Conservation (phyloP, 2,113 vertebrate genomes). For the Columbina picui region DNA sequence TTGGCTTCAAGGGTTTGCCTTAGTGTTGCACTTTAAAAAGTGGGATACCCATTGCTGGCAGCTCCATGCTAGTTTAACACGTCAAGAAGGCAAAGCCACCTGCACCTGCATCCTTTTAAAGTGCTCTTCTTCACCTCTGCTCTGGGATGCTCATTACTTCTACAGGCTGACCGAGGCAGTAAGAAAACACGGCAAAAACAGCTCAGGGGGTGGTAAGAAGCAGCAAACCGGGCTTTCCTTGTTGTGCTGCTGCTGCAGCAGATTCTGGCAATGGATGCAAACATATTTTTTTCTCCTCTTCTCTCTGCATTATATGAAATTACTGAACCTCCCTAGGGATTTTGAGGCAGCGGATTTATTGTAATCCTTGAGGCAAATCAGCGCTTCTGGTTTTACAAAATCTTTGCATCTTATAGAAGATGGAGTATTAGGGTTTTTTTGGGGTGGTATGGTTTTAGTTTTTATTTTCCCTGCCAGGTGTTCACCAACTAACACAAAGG, state of each 20-base stretch:
- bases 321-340: background rate
- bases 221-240: background rate
- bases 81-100: slow-evolving; percentile 11
- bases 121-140: background rate
- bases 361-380: background rate
- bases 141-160: background rate
- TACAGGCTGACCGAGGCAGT: background rate
- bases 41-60: background rate
- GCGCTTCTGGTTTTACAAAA: background rate
- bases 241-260: background rate
- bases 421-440: background rate
- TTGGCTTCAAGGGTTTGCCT: slow-evolving; percentile 29
- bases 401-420: background rate
- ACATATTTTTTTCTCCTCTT: no score
- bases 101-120: background rate
- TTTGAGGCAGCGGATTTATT: background rate
- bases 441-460: no score
- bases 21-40: background rate
- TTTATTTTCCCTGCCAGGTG: background rate
- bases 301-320: background rate
- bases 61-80: background rate
- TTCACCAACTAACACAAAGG: background rate
- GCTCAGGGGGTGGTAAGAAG: background rate
- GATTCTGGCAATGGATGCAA: background rate
- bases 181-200: background rate